Evolutionary conservation across 2,888 invertebrate genomes (phyloP).

Genomic region (Sceliomorpha sp.): DNA sequence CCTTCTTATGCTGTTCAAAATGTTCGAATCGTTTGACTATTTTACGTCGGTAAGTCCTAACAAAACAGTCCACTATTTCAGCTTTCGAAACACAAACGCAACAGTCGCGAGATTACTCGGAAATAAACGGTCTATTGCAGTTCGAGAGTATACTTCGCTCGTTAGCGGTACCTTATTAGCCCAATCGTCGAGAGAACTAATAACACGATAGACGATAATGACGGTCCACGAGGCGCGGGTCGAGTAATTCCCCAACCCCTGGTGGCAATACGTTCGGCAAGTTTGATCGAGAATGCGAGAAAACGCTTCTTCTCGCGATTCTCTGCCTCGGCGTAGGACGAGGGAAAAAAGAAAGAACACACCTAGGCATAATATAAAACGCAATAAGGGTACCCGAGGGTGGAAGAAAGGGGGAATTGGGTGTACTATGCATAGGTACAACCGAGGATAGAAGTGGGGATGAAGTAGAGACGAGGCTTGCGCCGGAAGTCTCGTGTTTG

Average conservation of each 20-base stretch:
- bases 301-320: conserved; percentile 55
- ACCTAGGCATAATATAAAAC: conserved; percentile 73
- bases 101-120: conserved; percentile 48
- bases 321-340: conserved; percentile 30
- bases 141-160: conserved; percentile 52
- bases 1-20: too few species aligned
- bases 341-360: conserved; percentile 60
- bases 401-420: conserved; percentile 41
- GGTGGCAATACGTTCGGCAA: conserved; percentile 46
- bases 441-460: conserved; percentile 59
- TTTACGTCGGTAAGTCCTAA: conserved; percentile 1
- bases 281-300: conserved; percentile 58
- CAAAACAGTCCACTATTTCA: conserved; percentile 21
- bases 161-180: conserved; percentile 64
- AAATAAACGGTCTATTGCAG: conserved; percentile 52
- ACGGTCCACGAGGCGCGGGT: conserved; percentile 48
- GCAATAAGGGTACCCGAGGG: conserved; percentile 73
- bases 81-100: conserved; percentile 38
- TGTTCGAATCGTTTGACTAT: too few species aligned
- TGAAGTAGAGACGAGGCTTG: conserved; percentile 48
- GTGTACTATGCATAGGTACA: conserved; percentile 66
- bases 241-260: conserved; percentile 43
- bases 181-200: conserved; percentile 72
- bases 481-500: conserved; percentile 73
- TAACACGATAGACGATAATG: conserved; percentile 69